Conservation (phyloP, 1,140 invertebrate species). For the Tetramorium simillimum region DNA sequence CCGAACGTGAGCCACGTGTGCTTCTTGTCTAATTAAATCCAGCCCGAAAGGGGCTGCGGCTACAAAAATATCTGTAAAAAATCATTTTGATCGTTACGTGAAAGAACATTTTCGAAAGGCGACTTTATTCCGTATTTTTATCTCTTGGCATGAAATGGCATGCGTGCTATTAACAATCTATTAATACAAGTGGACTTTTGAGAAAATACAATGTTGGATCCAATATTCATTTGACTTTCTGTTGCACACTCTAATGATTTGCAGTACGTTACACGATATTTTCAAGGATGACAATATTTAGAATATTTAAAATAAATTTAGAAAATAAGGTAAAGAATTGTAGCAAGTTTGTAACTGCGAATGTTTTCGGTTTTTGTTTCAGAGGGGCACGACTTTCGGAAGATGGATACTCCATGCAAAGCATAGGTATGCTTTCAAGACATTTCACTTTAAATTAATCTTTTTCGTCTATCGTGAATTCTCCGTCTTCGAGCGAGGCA, state of each 20-base stretch:
- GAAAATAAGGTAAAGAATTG: background rate
- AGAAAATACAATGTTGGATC: background rate
- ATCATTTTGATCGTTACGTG: background rate
- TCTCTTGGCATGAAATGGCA: background rate
- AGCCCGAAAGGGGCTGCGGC: conserved; percentile 2
- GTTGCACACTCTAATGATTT: background rate
- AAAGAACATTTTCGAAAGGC: background rate
- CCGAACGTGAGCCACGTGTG: conserved; percentile 7
- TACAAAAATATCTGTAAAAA: conserved; percentile 13
- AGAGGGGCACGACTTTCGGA: conserved; percentile 59
- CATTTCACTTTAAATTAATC: conserved; percentile 31
- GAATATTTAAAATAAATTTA: background rate
- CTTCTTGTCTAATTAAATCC: conserved; percentile 61
- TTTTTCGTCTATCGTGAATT: background rate
- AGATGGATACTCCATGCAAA: conserved; percentile 69
- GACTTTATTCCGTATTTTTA: background rate
- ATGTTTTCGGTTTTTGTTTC: conserved; percentile 54
- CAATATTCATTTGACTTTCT: background rate
- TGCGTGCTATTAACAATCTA: background rate
- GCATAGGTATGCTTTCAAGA: conserved; percentile 62
- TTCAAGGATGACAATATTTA: background rate
- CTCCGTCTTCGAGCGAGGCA: background rate
- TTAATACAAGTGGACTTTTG: background rate
- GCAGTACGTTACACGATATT: background rate
- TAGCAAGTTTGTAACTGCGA: background rate